Evolutionary conservation across 2,113 vertebrate genomes (phyloP), one percentile per base, ranked within the genome.

Genomic region (Leptosomus discolor): DNA sequence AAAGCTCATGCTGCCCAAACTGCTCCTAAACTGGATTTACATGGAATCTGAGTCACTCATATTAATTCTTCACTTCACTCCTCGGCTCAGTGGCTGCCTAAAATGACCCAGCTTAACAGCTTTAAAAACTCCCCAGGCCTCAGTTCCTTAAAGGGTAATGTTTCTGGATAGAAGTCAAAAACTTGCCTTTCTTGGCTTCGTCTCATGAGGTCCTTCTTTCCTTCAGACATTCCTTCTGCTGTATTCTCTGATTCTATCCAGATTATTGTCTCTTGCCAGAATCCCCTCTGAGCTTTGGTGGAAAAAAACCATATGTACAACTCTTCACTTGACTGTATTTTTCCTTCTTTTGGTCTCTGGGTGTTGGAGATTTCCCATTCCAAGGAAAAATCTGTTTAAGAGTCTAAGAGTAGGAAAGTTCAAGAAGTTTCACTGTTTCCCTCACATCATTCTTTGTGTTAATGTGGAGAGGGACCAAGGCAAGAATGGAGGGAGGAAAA

Each of bases 361-460:
- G 11, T 94, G 21, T 64, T 88, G 46, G 63, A 68, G 7, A 77
- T 92, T 95, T 97, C 51, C 22, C 45, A 92, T 94, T 94, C 64
- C 69, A 81, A 92, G 91, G 96, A 92, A 97, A 97, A 95, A 75
- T 86, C 64, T 81, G 5, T 63, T 43, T 81, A 78, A 81, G 67
- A 78, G n/a, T 56, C 64, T 26, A 82, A 78, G 51, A 64, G 18
- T 27, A 80, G 58, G 67, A 93, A 93, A 95, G 51, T 94, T 96
- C 69, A 80, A 84, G 63, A 51, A 84, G 43, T 93, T 93, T 94
- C 77, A 85, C 64, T 68, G 5, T 94, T 97, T 96, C 64, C 83
- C 17, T 87, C 76, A 71, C 69, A 78, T 89, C 60, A 65, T 75
- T 94, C 39, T 74, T 76, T 48, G 17, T 71, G 53, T 75, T 15